A percentile compares a stretch with the other conserved stretches of the same genome.
These are phyloP conservation scores for Gracilinanus agilis DNA, from an alignment of 2,113 vertebrate species.

Conservation along the genomic window DNA sequence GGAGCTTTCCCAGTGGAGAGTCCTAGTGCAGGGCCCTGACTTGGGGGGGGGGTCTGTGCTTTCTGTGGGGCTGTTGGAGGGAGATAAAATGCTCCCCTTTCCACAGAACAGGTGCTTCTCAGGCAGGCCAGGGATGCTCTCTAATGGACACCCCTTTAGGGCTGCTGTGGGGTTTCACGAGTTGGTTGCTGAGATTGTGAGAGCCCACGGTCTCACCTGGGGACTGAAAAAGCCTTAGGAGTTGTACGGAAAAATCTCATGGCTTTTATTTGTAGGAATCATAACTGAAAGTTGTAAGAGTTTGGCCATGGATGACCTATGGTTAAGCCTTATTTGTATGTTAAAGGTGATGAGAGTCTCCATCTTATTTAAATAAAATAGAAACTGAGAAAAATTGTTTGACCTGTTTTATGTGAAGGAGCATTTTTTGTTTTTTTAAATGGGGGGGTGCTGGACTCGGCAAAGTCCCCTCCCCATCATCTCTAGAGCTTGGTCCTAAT, in stretches of 20 bases:
- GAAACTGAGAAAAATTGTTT: not conserved
- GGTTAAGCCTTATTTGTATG: not conserved
- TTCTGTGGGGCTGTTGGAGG: not conserved
- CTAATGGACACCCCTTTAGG: too few species aligned
- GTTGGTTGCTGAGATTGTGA: not conserved
- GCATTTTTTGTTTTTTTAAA: not conserved
- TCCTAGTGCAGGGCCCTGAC: not conserved
- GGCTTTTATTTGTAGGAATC: not conserved
- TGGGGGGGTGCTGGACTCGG: not conserved
- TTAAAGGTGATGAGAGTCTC: not conserved
- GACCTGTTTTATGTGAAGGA: not conserved
- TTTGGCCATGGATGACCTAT: not conserved
- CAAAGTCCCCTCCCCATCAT: not conserved
- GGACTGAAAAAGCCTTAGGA: not conserved
- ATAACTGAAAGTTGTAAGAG: not conserved
- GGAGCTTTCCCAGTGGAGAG: not conserved
- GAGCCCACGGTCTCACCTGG: not conserved
- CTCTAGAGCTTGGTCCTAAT: not conserved
- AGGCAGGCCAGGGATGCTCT: not conserved
- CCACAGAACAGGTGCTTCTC: not conserved
- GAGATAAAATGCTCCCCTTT: not conserved
- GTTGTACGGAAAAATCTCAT: not conserved
- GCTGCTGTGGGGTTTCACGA: not conserved
- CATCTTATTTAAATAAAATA: not conserved
- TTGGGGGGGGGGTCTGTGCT: not conserved